These are phyloP conservation scores for Petrosia ficiformis DNA, from an alignment of 37 sponge, comb jelly and placozoan species.

Conservation along the genomic window DNA sequence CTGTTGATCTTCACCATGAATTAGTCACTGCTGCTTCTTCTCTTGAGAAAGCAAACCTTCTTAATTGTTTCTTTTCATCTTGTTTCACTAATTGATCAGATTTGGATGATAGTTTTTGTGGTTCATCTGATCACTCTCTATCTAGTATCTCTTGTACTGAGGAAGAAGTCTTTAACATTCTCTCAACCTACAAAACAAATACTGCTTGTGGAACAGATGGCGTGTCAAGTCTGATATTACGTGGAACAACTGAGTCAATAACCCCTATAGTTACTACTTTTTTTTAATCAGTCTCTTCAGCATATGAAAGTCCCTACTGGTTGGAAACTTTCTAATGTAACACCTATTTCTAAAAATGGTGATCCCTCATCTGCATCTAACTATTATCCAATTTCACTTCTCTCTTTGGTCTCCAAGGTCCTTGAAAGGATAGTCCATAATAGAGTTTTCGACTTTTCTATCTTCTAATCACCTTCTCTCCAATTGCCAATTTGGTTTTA, in stretches of 20 bases:
- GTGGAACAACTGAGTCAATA: not conserved
- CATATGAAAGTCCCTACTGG: slow-evolving; percentile 8
- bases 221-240: slow-evolving; percentile 12
- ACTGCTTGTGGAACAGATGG: slow-evolving; percentile 45
- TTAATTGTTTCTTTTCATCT: not conserved
- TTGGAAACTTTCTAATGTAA: slow-evolving; percentile 19
- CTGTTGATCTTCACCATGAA: not conserved
- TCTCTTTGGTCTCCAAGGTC: slow-evolving; percentile 7
- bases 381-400: slow-evolving; percentile 31
- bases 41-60: not conserved
- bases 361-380: not conserved
- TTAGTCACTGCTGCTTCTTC: not conserved
- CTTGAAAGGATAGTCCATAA: slow-evolving; percentile 18
- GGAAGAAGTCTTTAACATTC: slow-evolving; percentile 3
- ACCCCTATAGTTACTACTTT: not conserved
- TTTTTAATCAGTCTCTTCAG: slow-evolving; percentile 20
- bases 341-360: slow-evolving; percentile 23
- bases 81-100: too few relatives aligned
- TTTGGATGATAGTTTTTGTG: not conserved
- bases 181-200: not conserved
- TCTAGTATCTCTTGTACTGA: not conserved
- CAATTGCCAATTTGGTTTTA: slow-evolving; percentile 8
- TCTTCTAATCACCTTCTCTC: not conserved
- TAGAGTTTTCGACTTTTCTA: not conserved
- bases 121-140: not conserved